Evolutionary conservation across 2,888 invertebrate genomes (phyloP).

Genomic region (Yponomeuta malinellus): DNA sequence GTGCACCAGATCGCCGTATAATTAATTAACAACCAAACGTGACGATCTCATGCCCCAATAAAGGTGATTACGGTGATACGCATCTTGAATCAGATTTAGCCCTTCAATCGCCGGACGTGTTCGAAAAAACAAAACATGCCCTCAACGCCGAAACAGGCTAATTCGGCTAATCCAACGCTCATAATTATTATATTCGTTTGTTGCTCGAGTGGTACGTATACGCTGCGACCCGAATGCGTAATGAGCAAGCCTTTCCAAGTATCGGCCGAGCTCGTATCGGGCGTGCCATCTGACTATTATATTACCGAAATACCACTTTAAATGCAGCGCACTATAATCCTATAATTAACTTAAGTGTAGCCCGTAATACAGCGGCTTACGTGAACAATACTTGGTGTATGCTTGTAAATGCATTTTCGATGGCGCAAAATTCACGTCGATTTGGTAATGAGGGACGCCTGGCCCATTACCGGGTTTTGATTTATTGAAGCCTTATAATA

Average conservation of each 20-base stretch:
- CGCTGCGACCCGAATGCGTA: conserved; percentile 67
- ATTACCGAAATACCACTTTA: conserved; percentile 73
- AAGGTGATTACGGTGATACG: conserved; percentile 10
- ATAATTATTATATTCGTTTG: conserved; percentile 74
- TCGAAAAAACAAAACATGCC: conserved; percentile 34
- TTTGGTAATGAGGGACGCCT: conserved; percentile 43
- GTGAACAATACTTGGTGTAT: conserved; percentile 42
- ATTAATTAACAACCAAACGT: conserved; percentile 9
- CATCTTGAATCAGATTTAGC: conserved; percentile 23
- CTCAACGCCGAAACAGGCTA: conserved; percentile 43
- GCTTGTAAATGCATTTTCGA: conserved; percentile 65
- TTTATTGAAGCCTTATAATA: conserved; percentile 35
- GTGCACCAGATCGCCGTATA: not conserved
- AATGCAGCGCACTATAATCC: conserved; percentile 66
- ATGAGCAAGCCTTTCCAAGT: conserved; percentile 68
- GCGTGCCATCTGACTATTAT: conserved; percentile 74
- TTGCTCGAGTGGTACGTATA: conserved; percentile 53
- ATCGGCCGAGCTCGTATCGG: conserved; percentile 64
- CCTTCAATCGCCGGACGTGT: conserved; percentile 28
- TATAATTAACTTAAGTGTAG: conserved; percentile 73
- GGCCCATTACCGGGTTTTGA: conserved; percentile 52
- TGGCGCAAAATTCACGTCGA: conserved; percentile 55
- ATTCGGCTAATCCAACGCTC: conserved; percentile 62
- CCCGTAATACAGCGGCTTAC: conserved; percentile 41
- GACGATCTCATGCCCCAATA: conserved; percentile 11